phyloP scores from a whole-genome alignment of 2,888 invertebrate genomes.

The Oscheius sp. region DNA sequence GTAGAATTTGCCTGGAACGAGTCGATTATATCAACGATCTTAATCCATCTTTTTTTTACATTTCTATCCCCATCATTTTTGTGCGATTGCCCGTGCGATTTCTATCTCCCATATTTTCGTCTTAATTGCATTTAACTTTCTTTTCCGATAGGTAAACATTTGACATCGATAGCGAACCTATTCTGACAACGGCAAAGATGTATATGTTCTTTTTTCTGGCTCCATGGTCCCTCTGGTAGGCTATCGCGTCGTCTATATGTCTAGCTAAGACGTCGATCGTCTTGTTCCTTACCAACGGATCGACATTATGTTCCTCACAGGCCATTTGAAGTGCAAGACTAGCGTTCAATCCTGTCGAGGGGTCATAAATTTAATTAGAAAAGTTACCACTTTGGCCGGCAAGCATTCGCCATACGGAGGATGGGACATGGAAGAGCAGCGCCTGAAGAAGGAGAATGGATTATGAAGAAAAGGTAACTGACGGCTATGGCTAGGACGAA shows the following conservation, averaged over 20 bases:
- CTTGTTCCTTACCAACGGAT: slow-evolving; percentile 72
- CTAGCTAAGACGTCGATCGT: slow-evolving; percentile 73
- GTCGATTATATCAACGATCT: neutral
- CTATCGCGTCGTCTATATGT: slow-evolving; percentile 73
- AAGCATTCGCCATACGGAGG: slow-evolving; percentile 69
- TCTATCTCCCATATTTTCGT: too few relatives aligned
- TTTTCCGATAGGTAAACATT: slow-evolving; percentile 11
- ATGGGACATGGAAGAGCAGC: slow-evolving; percentile 67
- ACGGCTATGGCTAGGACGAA: slow-evolving; percentile 69
- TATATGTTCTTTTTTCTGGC: slow-evolving; percentile 55
- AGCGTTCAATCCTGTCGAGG: slow-evolving; percentile 71
- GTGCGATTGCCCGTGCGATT: slow-evolving; percentile 15
- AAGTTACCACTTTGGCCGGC: slow-evolving; percentile 65
- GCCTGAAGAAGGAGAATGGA: slow-evolving; percentile 24
- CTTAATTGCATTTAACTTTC: too few relatives aligned
- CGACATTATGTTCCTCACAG: slow-evolving; percentile 71
- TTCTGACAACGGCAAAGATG: slow-evolving; percentile 53
- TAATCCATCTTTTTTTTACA: neutral
- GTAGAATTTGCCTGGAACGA: slow-evolving; percentile 70
- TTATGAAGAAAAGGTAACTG: slow-evolving; percentile 37
- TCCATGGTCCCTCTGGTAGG: slow-evolving; percentile 70
- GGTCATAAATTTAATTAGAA: neutral
- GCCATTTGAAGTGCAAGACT: slow-evolving; percentile 69
- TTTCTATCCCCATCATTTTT: neutral
- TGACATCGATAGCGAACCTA: slow-evolving; percentile 63